These are phyloP conservation scores for Lepeophtheirus salmonis DNA, from an alignment of 1,140 invertebrate genomes.

Conservation along the genomic window DNA sequence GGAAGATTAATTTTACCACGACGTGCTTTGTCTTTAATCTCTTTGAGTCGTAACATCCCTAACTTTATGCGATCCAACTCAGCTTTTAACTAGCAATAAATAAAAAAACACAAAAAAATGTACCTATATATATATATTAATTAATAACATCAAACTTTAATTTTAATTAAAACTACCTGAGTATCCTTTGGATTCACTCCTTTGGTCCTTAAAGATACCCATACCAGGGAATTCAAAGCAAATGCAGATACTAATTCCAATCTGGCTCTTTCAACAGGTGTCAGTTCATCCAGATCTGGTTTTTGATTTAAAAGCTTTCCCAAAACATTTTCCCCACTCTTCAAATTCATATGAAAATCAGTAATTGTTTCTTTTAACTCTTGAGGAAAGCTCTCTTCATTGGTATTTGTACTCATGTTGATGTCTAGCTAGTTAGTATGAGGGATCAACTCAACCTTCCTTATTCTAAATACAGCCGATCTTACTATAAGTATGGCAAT, in stretches of 20 bases:
- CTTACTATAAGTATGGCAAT: too few species aligned
- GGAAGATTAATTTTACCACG: neutral
- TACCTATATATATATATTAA: neutral
- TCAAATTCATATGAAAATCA: neutral
- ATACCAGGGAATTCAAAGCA: conserved; percentile 11
- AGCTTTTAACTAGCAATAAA: neutral
- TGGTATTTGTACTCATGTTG: too few species aligned
- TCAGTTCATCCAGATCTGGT: neutral
- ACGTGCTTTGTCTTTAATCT: conserved; percentile 9
- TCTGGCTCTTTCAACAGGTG: neutral
- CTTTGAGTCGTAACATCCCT: conserved; percentile 3
- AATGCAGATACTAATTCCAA: conserved; percentile 10
- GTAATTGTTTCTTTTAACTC: neutral
- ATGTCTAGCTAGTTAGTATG: too few species aligned
- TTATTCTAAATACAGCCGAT: too few species aligned
- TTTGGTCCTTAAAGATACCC: conserved; percentile 10
- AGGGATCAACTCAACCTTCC: too few species aligned
- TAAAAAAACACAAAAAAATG: neutral
- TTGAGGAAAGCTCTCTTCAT: neutral
- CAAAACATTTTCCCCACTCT: neutral
- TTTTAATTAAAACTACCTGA: neutral
- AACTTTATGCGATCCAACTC: conserved; percentile 9
- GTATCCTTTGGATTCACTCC: conserved; percentile 10
- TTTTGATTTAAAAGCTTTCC: neutral
- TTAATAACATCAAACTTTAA: too few species aligned